Evolutionary conservation across 1,140 invertebrate species (phyloP).

Genomic region (Oryzaephilus surinamensis): DNA sequence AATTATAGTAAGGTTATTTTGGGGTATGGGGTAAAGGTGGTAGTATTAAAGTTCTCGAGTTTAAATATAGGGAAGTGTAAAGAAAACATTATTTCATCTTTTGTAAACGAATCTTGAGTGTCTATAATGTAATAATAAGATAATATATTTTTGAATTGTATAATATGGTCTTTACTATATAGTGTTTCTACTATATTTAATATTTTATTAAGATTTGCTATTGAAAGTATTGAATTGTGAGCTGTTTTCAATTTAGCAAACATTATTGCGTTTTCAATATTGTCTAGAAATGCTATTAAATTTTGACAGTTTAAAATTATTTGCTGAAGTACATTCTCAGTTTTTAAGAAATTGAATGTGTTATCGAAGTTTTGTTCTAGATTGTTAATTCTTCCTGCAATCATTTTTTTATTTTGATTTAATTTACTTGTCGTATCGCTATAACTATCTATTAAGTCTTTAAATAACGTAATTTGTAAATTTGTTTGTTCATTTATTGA

Average conservation of each 20-base stretch:
- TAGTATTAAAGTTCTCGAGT: not conserved
- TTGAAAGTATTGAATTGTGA: conserved; percentile 4
- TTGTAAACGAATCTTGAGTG: not conserved
- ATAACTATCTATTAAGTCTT: conserved; percentile 2
- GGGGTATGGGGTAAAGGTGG: conserved; percentile 2
- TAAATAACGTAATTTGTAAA: conserved; percentile 1
- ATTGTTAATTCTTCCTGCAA: conserved; percentile 1
- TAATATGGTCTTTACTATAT: not conserved
- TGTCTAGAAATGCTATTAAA: conserved; percentile 8
- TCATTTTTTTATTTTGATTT: conserved; percentile 3
- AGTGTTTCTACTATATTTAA: not conserved
- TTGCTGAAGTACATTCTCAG: conserved; percentile 3
- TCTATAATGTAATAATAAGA: conserved; percentile 1
- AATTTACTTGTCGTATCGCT: conserved; percentile 1
- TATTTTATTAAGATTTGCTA: not conserved
- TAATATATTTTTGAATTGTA: not conserved
- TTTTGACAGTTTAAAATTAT: conserved; percentile 9
- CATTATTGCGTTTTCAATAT: conserved; percentile 7
- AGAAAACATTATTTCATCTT: conserved; percentile 1
- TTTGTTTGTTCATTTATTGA: not conserved
- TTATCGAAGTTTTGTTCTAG: not conserved
- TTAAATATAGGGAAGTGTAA: conserved; percentile 1
- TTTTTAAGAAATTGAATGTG: not conserved
- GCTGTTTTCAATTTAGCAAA: conserved; percentile 7
- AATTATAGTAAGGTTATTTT: conserved; percentile 2